Evolutionary conservation across 2,797 vertebrate species (phyloP).

Genomic region (Micrastur ruficollis): DNA sequence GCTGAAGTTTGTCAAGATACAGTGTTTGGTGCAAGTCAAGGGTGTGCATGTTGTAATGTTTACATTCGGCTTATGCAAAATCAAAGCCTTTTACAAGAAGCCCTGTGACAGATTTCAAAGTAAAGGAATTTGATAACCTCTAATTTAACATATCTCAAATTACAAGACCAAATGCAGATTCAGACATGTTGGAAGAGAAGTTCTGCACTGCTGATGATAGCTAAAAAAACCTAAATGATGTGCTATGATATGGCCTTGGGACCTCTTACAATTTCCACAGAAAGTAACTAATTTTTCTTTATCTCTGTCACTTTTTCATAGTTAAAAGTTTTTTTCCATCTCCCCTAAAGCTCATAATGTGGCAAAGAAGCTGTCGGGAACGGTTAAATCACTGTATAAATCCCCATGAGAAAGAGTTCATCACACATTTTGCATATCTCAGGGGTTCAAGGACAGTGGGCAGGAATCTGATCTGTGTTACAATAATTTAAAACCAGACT

Average conservation of each 20-base stretch:
- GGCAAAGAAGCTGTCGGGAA: conserved; percentile 10
- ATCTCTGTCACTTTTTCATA: conserved; percentile 22
- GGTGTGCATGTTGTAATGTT: neutral
- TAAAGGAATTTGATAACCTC: neutral
- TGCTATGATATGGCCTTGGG: conserved; percentile 5
- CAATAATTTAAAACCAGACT: conserved; percentile 3
- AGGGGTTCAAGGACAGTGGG: conserved; percentile 30
- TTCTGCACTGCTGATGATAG: neutral
- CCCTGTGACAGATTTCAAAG: neutral
- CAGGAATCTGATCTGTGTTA: conserved; percentile 29
- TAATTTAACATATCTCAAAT: neutral
- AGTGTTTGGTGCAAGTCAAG: neutral
- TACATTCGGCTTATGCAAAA: neutral
- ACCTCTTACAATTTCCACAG: conserved; percentile 44
- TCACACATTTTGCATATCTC: conserved; percentile 46
- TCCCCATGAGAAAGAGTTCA: conserved; percentile 36
- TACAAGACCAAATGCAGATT: conserved; percentile 29
- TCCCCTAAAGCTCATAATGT: conserved; percentile 22
- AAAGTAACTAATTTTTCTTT: conserved; percentile 23
- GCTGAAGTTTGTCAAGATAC: neutral
- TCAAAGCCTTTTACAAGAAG: neutral
- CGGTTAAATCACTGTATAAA: conserved; percentile 56
- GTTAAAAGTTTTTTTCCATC: neutral
- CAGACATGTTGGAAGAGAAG: neutral
- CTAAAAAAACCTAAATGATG: conserved; percentile 24